Conservation (phyloP, 2,888 invertebrate species). For the Heliconius aoede region DNA sequence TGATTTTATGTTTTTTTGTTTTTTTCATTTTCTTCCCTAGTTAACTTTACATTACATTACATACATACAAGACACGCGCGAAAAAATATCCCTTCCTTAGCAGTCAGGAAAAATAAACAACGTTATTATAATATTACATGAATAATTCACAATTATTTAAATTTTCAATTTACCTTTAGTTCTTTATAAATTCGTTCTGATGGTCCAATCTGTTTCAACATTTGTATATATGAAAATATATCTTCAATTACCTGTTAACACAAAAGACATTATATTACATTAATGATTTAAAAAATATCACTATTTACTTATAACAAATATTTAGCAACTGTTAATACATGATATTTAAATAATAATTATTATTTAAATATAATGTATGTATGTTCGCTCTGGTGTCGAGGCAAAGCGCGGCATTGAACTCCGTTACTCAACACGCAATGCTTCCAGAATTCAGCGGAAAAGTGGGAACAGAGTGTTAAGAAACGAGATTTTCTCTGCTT, state of each 20-base stretch:
- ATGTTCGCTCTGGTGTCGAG: not conserved
- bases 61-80: too few relatives aligned
- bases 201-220: conserved; percentile 88
- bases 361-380: too few relatives aligned
- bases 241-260: conserved; percentile 87
- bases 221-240: conserved; percentile 90
- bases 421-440: not conserved
- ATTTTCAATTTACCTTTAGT: conserved; percentile 70
- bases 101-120: not conserved
- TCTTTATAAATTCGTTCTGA: conserved; percentile 88
- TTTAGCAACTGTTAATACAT: not conserved
- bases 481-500: not conserved
- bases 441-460: not conserved
- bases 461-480: not conserved
- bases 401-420: not conserved
- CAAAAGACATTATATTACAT: conserved; percentile 5
- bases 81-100: too few relatives aligned
- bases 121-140: not conserved
- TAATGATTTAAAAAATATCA: not conserved
- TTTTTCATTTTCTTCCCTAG: too few relatives aligned
- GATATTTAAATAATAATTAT: too few relatives aligned
- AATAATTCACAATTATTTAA: not conserved
- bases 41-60: too few relatives aligned
- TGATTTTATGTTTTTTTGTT: too few relatives aligned
- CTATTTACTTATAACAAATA: too few relatives aligned